A percentile compares a stretch with the other conserved stretches of the same genome.
phyloP scores from a whole-genome alignment of 2,888 invertebrate species.

The Callosobruchus maculatus region DNA sequence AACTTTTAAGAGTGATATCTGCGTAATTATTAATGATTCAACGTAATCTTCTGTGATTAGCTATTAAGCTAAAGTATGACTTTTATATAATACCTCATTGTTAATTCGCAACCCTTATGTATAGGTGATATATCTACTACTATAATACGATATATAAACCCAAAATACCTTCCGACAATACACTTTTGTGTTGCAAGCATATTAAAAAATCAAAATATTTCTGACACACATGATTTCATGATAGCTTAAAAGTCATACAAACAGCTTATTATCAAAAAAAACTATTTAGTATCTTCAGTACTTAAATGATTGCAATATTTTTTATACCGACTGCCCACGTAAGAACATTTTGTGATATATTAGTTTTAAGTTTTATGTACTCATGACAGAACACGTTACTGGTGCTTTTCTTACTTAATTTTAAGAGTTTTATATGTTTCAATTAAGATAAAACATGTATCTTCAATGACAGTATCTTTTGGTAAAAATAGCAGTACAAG shows the following conservation, averaged over 20 bases:
- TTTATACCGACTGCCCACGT: slow-evolving; percentile 24
- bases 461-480: background rate
- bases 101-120: background rate
- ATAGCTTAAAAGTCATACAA: background rate
- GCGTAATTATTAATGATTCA: background rate
- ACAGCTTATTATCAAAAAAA: background rate
- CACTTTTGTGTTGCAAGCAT: background rate
- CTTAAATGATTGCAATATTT: slow-evolving; percentile 13
- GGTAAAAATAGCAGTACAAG: background rate
- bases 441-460: background rate
- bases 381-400: slow-evolving; percentile 17
- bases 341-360: slow-evolving; percentile 24
- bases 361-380: slow-evolving; percentile 20
- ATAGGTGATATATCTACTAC: background rate
- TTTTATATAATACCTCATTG: background rate
- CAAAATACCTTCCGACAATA: background rate
- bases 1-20: too few species aligned
- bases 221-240: background rate
- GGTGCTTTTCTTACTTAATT: slow-evolving; percentile 21
- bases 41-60: background rate
- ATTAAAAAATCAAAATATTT: background rate
- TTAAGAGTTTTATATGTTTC: background rate
- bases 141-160: background rate
- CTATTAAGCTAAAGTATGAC: background rate
- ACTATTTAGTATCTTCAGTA: slow-evolving; percentile 7